These are phyloP conservation scores for Lepidocyrtinus sp. DNA, from an alignment of 2,888 invertebrate species.

Conservation along the genomic window DNA sequence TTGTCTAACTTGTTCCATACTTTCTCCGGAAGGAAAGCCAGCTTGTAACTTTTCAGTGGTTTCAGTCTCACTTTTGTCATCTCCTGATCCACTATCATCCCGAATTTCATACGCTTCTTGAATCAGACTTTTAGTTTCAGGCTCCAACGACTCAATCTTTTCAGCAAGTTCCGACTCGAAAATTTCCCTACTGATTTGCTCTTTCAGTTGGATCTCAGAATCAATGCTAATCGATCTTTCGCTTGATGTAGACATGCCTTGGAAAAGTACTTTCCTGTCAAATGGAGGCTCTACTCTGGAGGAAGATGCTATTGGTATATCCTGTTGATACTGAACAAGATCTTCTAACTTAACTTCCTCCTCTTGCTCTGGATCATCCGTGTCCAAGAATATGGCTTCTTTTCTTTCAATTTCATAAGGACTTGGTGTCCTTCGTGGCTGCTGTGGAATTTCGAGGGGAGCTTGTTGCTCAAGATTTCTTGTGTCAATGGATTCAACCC, in stretches of 20 bases:
- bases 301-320: not conserved
- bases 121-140: slow-evolving; percentile 47
- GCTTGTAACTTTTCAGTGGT: slow-evolving; percentile 60
- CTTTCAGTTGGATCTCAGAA: slow-evolving; percentile 44
- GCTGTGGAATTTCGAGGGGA: not conserved
- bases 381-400: slow-evolving; percentile 69
- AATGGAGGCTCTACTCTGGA: slow-evolving; percentile 46
- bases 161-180: slow-evolving; percentile 62
- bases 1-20: slow-evolving; percentile 73
- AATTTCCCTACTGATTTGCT: slow-evolving; percentile 62
- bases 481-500: slow-evolving; percentile 73
- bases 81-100: slow-evolving; percentile 55
- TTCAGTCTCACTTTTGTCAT: slow-evolving; percentile 67
- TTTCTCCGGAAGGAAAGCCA: slow-evolving; percentile 17
- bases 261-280: slow-evolving; percentile 63
- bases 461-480: slow-evolving; percentile 66
- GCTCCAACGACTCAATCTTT: slow-evolving; percentile 51
- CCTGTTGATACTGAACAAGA: slow-evolving; percentile 66
- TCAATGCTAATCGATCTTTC: slow-evolving; percentile 46
- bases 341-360: slow-evolving; percentile 71
- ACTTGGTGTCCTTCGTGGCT: slow-evolving; percentile 63
- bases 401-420: slow-evolving; percentile 69
- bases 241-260: slow-evolving; percentile 39
- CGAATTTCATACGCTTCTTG: slow-evolving; percentile 51
- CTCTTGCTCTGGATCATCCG: slow-evolving; percentile 69